These are phyloP conservation scores for Cantharis lateralis DNA, from an alignment of 2,888 invertebrate species.

Conservation along the genomic window DNA sequence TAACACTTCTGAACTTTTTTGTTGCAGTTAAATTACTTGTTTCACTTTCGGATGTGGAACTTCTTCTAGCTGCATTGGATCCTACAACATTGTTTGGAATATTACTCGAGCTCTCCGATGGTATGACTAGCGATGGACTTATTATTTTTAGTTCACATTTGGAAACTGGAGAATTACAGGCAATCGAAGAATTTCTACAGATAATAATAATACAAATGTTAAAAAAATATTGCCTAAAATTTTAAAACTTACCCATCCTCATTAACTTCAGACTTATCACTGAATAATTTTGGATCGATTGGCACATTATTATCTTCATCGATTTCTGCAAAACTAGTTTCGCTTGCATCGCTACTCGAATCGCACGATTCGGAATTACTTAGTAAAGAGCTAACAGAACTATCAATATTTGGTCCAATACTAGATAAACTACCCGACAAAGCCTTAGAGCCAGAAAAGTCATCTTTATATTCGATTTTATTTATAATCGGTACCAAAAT, in stretches of 20 bases:
- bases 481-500: slow-evolving; percentile 72
- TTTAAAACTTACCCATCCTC: not conserved
- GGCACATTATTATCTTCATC: slow-evolving; percentile 11
- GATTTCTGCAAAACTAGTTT: slow-evolving; percentile 46
- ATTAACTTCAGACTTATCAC: not conserved
- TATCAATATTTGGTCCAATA: slow-evolving; percentile 72
- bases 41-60: slow-evolving; percentile 34
- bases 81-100: slow-evolving; percentile 39
- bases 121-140: not conserved
- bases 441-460: slow-evolving; percentile 37
- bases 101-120: slow-evolving; percentile 39
- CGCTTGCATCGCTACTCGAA: slow-evolving; percentile 23
- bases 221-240: not conserved
- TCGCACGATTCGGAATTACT: slow-evolving; percentile 39
- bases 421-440: slow-evolving; percentile 70
- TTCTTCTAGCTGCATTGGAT: slow-evolving; percentile 31
- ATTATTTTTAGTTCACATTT: slow-evolving; percentile 24
- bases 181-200: not conserved
- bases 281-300: not conserved
- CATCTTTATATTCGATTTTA: slow-evolving; percentile 58
- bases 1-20: slow-evolving; percentile 51
- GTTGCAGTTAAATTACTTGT: slow-evolving; percentile 25
- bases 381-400: slow-evolving; percentile 52
- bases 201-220: not conserved
- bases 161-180: not conserved